Conservation (phyloP, 2,888 invertebrate genomes). For the Xestia c-nigrum region DNA sequence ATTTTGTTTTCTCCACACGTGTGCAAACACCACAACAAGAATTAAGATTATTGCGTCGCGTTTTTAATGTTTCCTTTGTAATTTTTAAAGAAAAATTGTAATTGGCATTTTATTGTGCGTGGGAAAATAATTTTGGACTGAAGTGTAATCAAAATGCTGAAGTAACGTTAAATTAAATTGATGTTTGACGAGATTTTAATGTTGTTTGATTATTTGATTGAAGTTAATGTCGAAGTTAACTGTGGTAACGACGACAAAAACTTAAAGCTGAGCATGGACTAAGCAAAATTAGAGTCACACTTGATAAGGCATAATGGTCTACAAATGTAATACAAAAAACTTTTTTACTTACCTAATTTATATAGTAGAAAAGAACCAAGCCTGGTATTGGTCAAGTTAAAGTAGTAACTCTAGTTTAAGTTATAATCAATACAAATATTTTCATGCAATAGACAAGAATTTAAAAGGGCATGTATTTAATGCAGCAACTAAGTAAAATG, state of each 20-base stretch:
- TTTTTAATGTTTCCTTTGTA: conserved; percentile 22
- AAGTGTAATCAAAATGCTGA: conserved; percentile 32
- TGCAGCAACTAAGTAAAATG: too few species aligned
- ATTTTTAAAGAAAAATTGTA: conserved; percentile 3
- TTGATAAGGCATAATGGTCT: not conserved
- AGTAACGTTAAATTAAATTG: conserved; percentile 30
- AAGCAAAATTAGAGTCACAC: not conserved
- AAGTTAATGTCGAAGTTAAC: conserved; percentile 11
- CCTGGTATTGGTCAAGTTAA: too few species aligned
- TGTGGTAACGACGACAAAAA: conserved; percentile 8
- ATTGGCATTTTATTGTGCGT: conserved; percentile 13
- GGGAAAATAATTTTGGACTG: conserved; percentile 36
- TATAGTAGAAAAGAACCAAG: too few species aligned
- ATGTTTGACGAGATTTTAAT: conserved; percentile 46
- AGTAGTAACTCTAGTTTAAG: too few species aligned
- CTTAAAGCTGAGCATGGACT: not conserved
- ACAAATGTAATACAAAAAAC: not conserved
- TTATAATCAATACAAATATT: too few species aligned
- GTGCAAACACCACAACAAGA: conserved; percentile 23
- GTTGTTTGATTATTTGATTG: conserved; percentile 42
- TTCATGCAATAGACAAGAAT: too few species aligned
- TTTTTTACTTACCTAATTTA: not conserved
- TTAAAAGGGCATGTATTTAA: too few species aligned
- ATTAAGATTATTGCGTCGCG: conserved; percentile 16
- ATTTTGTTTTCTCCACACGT: conserved; percentile 22